Percentiles rank a stretch among this genome's conserved stretches.
phyloP scores from a whole-genome alignment of 2,113 vertebrate species.

The Bothrops jararaca region DNA sequence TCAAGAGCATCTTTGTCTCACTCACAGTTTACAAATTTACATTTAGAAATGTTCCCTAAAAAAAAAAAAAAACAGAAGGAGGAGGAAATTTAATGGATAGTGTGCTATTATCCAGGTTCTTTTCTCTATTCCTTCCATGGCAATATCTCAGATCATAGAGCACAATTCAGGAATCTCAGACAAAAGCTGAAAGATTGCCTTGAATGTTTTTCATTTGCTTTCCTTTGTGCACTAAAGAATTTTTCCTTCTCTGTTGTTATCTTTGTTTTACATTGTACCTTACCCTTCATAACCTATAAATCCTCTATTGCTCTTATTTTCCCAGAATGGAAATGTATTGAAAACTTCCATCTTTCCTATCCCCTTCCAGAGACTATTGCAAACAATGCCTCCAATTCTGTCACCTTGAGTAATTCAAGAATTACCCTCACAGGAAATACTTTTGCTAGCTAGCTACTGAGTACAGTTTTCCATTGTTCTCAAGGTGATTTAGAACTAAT shows the following conservation, averaged over 20 bases:
- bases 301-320: conserved; percentile 21
- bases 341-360: background rate
- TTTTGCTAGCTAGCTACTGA: background rate
- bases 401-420: background rate
- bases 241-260: background rate
- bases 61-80: background rate
- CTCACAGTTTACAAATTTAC: background rate
- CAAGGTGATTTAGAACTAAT: background rate
- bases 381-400: conserved; percentile 5
- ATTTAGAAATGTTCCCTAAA: background rate
- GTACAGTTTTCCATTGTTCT: background rate
- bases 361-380: background rate
- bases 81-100: background rate
- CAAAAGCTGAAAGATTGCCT: background rate
- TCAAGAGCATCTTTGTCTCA: background rate
- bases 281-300: background rate
- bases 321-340: conserved; percentile 20
- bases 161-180: background rate
- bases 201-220: background rate
- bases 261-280: conserved; percentile 1
- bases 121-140: background rate
- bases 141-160: background rate
- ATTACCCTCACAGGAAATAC: background rate
- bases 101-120: background rate
- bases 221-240: background rate